phyloP scores from a whole-genome alignment of 2,888 invertebrate species.

The Phania funesta region DNA sequence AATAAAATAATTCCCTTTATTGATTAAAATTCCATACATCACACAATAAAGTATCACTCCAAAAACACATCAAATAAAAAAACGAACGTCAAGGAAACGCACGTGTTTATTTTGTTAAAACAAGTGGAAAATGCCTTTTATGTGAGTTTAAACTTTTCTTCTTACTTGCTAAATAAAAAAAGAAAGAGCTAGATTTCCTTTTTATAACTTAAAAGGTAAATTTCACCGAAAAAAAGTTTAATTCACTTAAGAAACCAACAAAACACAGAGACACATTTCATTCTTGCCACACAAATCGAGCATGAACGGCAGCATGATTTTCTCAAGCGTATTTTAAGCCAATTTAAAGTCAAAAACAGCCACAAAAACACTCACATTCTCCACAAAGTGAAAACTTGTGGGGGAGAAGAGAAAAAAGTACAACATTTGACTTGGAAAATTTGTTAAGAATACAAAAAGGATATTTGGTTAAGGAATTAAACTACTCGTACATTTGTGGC shows the following conservation, averaged over 20 bases:
- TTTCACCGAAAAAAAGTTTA: conserved; percentile 59
- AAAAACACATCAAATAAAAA: conserved; percentile 2
- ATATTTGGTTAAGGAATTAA: conserved; percentile 68
- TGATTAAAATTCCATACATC: conserved; percentile 63
- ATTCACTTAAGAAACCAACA: conserved; percentile 66
- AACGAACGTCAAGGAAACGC: conserved; percentile 21
- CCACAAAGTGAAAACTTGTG: conserved; percentile 44
- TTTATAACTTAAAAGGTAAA: conserved; percentile 55
- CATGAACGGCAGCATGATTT: conserved; percentile 4
- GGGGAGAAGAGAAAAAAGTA: neutral
- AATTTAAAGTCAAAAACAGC: conserved; percentile 54
- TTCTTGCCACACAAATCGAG: conserved; percentile 6
- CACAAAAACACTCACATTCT: conserved; percentile 1
- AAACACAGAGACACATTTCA: conserved; percentile 54
- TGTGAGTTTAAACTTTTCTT: conserved; percentile 41
- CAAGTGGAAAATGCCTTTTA: conserved; percentile 62
- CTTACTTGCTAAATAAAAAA: neutral
- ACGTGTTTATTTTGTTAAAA: conserved; percentile 70
- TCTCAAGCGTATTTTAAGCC: conserved; percentile 61
- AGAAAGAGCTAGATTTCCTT: conserved; percentile 44
- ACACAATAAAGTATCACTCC: conserved; percentile 47
- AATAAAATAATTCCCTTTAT: conserved; percentile 54
- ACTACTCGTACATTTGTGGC: conserved; percentile 63
- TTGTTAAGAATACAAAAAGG: conserved; percentile 17
- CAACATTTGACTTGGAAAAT: conserved; percentile 50